Evolutionary conservation across 2,888 invertebrate genomes (phyloP).

Genomic region (Dastarcus helophoroides): DNA sequence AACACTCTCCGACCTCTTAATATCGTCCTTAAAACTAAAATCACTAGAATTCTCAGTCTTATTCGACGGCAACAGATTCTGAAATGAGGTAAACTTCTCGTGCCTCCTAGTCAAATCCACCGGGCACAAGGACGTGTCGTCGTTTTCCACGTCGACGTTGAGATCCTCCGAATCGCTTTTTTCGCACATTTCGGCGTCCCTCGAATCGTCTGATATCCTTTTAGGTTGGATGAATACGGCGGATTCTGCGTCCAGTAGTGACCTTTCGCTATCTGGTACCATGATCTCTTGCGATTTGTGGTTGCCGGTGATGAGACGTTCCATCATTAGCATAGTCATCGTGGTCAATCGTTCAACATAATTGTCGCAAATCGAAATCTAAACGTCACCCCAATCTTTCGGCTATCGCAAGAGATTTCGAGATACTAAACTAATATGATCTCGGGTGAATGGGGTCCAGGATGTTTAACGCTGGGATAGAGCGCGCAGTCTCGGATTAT

Average conservation of each 20-base stretch:
- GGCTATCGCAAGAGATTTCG: constrained; percentile 15
- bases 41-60: constrained; percentile 27
- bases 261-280: constrained; percentile 1
- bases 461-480: too few relatives aligned
- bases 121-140: constrained; percentile 33
- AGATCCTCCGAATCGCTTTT: constrained; percentile 27
- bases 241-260: constrained; percentile 4
- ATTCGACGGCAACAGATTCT: constrained; percentile 20
- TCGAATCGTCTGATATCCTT: constrained; percentile 33
- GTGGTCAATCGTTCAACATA: constrained; percentile 16
- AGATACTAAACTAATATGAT: constrained; percentile 20
- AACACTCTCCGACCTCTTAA: constrained; percentile 36
- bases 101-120: constrained; percentile 37
- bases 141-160: constrained; percentile 37
- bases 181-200: constrained; percentile 33
- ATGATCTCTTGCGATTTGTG: constrained; percentile 1
- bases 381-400: too few relatives aligned
- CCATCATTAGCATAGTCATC: constrained; percentile 44
- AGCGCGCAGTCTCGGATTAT: too few relatives aligned
- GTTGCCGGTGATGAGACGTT: constrained; percentile 28
- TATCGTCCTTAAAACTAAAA: constrained; percentile 25
- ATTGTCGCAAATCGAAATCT: constrained; percentile 2
- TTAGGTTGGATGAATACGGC: constrained; percentile 29
- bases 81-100: constrained; percentile 29
- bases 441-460: constrained; percentile 16